Evolutionary conservation across 23 tunicate genomes (phyloP).

Genomic region (Styela clava): DNA sequence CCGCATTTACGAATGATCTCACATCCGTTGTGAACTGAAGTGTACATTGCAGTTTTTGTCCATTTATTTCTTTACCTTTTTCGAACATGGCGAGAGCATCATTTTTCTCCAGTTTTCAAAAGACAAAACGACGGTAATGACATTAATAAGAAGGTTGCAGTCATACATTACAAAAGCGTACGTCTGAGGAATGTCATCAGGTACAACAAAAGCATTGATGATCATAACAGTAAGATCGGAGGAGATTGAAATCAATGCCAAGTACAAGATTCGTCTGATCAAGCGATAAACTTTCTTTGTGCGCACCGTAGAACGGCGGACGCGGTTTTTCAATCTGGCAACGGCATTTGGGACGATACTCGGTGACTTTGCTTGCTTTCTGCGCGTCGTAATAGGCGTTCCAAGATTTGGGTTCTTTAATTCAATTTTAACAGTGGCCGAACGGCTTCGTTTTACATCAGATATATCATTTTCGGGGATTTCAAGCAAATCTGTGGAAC

Average conservation of each 20-base stretch:
- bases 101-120: slow-evolving; percentile 12
- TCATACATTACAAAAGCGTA: slow-evolving; percentile 19
- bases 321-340: background rate
- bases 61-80: background rate
- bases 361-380: background rate
- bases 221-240: slow-evolving; percentile 10
- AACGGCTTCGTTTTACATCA: background rate
- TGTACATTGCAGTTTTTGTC: too few relatives aligned
- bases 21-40: too few relatives aligned
- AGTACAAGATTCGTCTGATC: slow-evolving; percentile 1
- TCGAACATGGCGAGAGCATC: slow-evolving; percentile 12
- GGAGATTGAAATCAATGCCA: background rate
- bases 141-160: slow-evolving; percentile 1
- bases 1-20: too few relatives aligned
- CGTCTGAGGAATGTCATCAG: slow-evolving; percentile 23
- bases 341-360: background rate
- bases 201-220: slow-evolving; percentile 1
- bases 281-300: slow-evolving; percentile 1
- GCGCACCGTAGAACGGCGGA: background rate
- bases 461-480: background rate
- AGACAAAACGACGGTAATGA: slow-evolving; percentile 7
- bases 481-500: background rate
- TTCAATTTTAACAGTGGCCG: background rate
- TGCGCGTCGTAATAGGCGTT: background rate
- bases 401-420: background rate